Conservation (phyloP, 2,113 vertebrate species). For the Pangasianodon hypophthalmus region DNA sequence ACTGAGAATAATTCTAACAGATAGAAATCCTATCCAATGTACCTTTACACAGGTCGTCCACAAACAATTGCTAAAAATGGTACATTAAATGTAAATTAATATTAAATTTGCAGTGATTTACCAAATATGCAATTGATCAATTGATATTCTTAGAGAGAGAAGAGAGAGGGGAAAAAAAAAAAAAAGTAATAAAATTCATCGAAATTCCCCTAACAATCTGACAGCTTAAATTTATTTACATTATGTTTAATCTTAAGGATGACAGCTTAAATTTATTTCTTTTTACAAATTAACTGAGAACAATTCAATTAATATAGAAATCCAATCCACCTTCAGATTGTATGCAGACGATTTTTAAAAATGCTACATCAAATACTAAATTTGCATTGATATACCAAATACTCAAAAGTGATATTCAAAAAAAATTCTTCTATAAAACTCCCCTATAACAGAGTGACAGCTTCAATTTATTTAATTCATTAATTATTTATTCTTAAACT, state of each 20-base stretch:
- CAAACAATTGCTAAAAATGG: neutral
- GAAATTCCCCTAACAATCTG: neutral
- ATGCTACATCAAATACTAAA: neutral
- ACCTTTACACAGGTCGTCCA: neutral
- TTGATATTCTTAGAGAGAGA: too few relatives aligned
- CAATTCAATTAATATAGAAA: neutral
- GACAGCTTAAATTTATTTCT: neutral
- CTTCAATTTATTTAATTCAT: neutral
- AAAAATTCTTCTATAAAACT: too few relatives aligned
- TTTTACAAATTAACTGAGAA: neutral
- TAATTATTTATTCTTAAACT: neutral
- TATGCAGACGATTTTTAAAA: neutral
- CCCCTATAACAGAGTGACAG: too few relatives aligned
- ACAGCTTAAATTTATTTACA: neutral
- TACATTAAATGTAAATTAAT: too few relatives aligned
- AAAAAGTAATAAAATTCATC: too few relatives aligned
- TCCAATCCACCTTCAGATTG: neutral
- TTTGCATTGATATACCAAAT: too few relatives aligned
- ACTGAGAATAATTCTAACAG: neutral
- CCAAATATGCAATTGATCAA: neutral
- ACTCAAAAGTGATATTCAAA: too few relatives aligned
- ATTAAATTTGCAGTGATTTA: neutral
- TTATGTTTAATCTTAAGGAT: neutral
- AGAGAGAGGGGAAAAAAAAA: too few relatives aligned
- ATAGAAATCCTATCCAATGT: neutral